Evolutionary conservation across 2,888 invertebrate genomes (phyloP), one percentile per base, ranked within the genome.

Genomic region (Sinodicranocentrus sp.): DNA sequence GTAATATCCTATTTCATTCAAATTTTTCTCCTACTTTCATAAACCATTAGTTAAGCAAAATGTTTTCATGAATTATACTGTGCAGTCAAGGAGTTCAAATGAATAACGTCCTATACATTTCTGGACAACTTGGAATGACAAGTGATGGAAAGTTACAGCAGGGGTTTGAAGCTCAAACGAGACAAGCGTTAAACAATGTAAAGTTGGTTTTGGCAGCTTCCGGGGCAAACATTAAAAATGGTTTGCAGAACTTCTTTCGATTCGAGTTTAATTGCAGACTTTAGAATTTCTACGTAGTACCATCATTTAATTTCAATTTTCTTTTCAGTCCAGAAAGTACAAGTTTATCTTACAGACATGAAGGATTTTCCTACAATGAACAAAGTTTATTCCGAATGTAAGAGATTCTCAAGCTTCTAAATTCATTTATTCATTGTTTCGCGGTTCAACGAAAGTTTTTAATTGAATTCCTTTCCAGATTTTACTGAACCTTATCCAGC

Each of bases 71-170:
- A n/a, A n/a, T n/a, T n/a, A n/a, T n/a, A n/a, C n/a, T n/a, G n/a
- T n/a, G 1, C 48, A 97, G 97, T 89, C 97, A 97, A 92, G 97
- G 96, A n/a, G 94, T 97, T 61, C 92, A 94, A 80, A 94, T 94
- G 57, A 95, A 95, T 90, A 93, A 94, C 82, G 96, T 95, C 0
- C 92, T 98, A 43, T 98, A 96, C 90, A 92, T 97, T 44, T 97
- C 97, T 6, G 98, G 98, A 52, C 94, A 95, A 80, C 90, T 98
- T 76, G 98, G 97, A 0, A 89, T 97, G 90, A 94, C 95, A 89
- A 94, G 94, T 0, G 92, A 92, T 87, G 93, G 95, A 89, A 90
- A 97, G 85, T 95, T 96, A n/a, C 90, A 92, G 39, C 97, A 96
- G 28, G 96, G 95, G 33, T 94, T 94, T 5, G 94, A 92, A 43